Base-by-base conservation (phyloP, 2,113 vertebrate species). In the Pica pica region DNA sequence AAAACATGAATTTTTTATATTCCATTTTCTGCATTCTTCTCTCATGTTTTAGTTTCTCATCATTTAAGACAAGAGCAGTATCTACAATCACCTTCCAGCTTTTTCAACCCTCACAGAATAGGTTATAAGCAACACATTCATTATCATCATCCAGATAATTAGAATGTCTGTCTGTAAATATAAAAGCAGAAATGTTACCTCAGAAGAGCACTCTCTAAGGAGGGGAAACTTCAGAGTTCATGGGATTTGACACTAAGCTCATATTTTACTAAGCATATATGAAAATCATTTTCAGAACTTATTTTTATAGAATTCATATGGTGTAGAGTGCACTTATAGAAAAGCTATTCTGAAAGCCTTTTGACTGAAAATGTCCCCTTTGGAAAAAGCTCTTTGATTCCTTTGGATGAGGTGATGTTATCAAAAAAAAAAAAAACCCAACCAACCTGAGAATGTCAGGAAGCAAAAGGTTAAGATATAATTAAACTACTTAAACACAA, bases 91-190 rank as follows among this genome's bases (percentile, higher is more conserved):
- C 93, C 96, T 97, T 84, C 73, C 79, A 98, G 97, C 95, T 97
- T 63, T 37, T 96, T 97, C 95, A 95, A 78, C 81, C 84, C 95
- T 94, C 39, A 26, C 77, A 83, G 90, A 97, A 94, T 85, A 97
- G 95, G 96, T 95, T 96, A 97, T 73, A 96, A 98, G 94, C 90
- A 96, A 95, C 92, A 96, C 81, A 92, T 95, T 98, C 96, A 97
- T 95, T 90, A 98, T 86, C 79, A 56, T 90, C 94, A 94, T 92
- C 81, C 90, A 95, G 97, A 96, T 96, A 98, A 97, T 97, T 94
- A 97, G 94, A 77, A 89, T 74, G 79, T 81, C 95, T 97, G 94
- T 96, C 76, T 64, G 96, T 96, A 98, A 97, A 97, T 91, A 97
- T 80, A 80, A 94, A 97, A 97, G 95, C 55, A 92, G 91, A 94